Evolutionary conservation across 2,888 invertebrate genomes (phyloP), one percentile per base, ranked within the genome.

Genomic region (Drosophila yooni): DNA sequence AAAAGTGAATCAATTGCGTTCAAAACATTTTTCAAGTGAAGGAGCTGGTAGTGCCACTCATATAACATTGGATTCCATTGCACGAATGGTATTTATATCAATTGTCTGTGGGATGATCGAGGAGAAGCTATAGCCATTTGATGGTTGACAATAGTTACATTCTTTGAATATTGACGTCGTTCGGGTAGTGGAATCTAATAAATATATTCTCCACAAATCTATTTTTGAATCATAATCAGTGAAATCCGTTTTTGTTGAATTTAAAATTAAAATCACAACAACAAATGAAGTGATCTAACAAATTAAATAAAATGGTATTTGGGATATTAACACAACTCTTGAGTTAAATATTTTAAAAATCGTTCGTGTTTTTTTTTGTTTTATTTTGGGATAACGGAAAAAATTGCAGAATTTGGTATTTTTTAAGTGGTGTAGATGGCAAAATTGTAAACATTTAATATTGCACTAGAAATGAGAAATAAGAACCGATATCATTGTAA

Each of bases 401-500:
- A 62, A 10, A 38, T 10, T 48, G 43, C 3, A n/a, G 27, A 56
- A 69, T 46, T 29, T 69, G 21, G 57, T 62, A 33, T 69, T 53
- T 71, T 58, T 52, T 40, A 21, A 38, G 58, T 64, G 10, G 56
- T 65, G 60, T 71, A 31, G n/a, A 11, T 61, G 3, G 52, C 60
- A 54, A 57, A 62, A 62, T 29, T 52, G n/a, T 60, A 38, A 74
- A 78, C 68, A 62, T 57, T 81, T 74, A 85, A 88, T 84, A 88
- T 88, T 88, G 88, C 88, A 88, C 82, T 79, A 82, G 79, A 78
- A 76, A 80, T 66, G 62, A 60, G 61, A 59, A 63, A 51, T 51
- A 33, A 50, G 1, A 53, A 72, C 31, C n/a, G 15, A 29, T 51
- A 51, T 8, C 48, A 2, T 40, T 46, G 63, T 46, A 46, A 65